Evolutionary conservation across 2,797 vertebrate species (phyloP).

Genomic region (Bradypodion pumilum): DNA sequence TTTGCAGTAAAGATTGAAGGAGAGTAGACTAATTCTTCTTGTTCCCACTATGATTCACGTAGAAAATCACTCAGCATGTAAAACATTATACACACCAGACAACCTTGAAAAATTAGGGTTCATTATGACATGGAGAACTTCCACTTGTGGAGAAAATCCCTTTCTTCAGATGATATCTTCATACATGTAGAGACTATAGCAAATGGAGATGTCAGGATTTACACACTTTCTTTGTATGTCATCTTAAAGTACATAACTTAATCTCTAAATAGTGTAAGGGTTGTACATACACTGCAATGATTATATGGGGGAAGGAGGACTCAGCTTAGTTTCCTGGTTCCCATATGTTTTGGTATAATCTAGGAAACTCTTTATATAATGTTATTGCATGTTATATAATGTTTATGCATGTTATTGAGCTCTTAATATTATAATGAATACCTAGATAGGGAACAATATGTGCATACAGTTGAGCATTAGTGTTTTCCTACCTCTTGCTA

Average conservation of each 20-base stretch:
- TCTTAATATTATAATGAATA: too few relatives aligned
- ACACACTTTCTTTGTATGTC: not conserved
- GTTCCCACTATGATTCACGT: too few relatives aligned
- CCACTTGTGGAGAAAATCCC: too few relatives aligned
- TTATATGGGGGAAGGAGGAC: not conserved
- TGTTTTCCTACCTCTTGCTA: not conserved
- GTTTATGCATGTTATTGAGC: too few relatives aligned
- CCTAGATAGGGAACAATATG: not conserved
- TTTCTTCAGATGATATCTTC: not conserved
- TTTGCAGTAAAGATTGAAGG: too few relatives aligned
- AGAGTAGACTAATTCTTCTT: too few relatives aligned
- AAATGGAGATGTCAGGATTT: not conserved
- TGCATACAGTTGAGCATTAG: not conserved
- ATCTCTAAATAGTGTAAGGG: not conserved
- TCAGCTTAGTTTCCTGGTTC: not conserved
- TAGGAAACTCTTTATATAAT: not conserved
- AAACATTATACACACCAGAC: too few relatives aligned
- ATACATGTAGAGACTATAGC: not conserved
- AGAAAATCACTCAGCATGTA: too few relatives aligned
- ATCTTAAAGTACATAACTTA: not conserved
- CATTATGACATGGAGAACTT: not conserved
- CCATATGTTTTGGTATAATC: not conserved
- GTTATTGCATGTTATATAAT: too few relatives aligned
- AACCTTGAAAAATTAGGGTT: not conserved
- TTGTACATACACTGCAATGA: not conserved